phyloP scores from a whole-genome alignment of 1,140 invertebrate genomes.

The Andrena cerasifolii region DNA sequence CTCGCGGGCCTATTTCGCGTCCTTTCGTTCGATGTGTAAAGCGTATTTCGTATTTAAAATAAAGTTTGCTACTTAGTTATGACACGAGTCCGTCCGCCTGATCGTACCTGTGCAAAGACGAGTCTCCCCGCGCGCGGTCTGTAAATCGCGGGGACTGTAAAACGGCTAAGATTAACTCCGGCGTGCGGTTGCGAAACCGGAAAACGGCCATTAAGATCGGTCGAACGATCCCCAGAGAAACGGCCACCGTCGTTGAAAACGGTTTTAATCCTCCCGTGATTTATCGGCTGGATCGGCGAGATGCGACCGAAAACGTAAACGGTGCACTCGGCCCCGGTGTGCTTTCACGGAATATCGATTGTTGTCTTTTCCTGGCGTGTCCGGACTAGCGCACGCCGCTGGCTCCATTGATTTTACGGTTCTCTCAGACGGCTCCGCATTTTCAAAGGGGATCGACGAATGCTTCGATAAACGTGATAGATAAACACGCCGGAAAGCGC shows the following conservation, averaged over 20 bases:
- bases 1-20: too few species aligned
- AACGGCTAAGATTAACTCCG: slow-evolving; percentile 53
- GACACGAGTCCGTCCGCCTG: too few species aligned
- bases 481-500: too few species aligned
- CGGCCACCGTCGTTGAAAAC: slow-evolving; percentile 39
- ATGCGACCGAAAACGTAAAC: slow-evolving; percentile 18
- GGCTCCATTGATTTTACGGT: background rate
- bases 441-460: too few species aligned
- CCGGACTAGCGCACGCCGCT: background rate
- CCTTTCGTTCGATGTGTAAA: too few species aligned
- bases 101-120: background rate
- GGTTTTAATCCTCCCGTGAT: slow-evolving; percentile 49
- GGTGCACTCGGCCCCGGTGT: background rate
- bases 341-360: slow-evolving; percentile 11
- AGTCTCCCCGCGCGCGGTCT: background rate
- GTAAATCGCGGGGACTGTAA: slow-evolving; percentile 35
- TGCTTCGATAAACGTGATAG: too few species aligned
- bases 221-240: slow-evolving; percentile 52
- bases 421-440: too few species aligned
- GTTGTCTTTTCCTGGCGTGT: slow-evolving; percentile 13
- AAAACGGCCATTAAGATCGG: slow-evolving; percentile 53
- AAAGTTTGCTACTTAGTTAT: too few species aligned
- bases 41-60: too few species aligned
- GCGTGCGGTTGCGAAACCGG: slow-evolving; percentile 52
- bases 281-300: slow-evolving; percentile 9